Evolutionary conservation across 2,888 invertebrate species (phyloP).

Genomic region (Flexamia atlantica): DNA sequence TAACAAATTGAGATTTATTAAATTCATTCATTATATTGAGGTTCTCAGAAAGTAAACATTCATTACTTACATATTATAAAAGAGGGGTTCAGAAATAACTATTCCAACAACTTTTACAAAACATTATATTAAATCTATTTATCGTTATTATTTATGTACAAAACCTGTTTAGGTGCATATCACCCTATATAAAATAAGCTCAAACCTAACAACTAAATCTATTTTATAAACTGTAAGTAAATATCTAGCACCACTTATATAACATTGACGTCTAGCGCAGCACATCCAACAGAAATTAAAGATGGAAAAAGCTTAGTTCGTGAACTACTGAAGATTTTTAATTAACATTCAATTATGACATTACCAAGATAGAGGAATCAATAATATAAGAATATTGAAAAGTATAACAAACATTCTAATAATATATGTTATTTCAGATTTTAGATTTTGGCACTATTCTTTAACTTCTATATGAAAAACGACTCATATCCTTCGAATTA

Average conservation of each 20-base stretch:
- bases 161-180: not conserved
- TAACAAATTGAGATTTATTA: too few relatives aligned
- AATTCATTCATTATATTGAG: too few relatives aligned
- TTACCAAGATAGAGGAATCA: not conserved
- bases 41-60: too few relatives aligned
- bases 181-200: conserved; percentile 32
- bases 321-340: not conserved
- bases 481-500: too few relatives aligned
- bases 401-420: not conserved
- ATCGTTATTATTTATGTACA: conserved; percentile 51
- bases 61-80: too few relatives aligned
- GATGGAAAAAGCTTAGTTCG: not conserved
- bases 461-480: too few relatives aligned
- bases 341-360: not conserved
- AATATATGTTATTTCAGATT: too few relatives aligned
- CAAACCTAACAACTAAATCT: conserved; percentile 1
- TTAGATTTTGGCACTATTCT: too few relatives aligned
- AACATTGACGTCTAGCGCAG: conserved; percentile 22
- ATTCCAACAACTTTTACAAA: not conserved
- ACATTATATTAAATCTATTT: conserved; percentile 52
- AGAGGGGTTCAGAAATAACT: not conserved
- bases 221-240: not conserved
- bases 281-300: conserved; percentile 20
- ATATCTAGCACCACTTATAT: conserved; percentile 36
- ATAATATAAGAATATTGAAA: not conserved